Evolutionary conservation across 1,140 invertebrate genomes (phyloP), one percentile per base, ranked within the genome.

Genomic region (Hydropsyche tenuis): DNA sequence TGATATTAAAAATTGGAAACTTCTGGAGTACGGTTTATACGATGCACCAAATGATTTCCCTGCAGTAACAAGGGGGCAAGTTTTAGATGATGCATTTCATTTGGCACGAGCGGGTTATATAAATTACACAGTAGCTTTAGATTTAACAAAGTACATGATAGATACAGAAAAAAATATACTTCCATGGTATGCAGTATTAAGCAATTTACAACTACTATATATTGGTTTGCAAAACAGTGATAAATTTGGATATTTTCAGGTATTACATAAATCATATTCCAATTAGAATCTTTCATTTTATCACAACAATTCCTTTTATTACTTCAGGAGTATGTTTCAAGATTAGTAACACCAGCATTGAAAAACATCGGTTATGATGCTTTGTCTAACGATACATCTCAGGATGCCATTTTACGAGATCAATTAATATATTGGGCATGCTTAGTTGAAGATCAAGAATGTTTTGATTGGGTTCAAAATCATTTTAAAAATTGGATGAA

Each of bases 61-160:
- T 0, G 82, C 88, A 0, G 83, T 92, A 0, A 92, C 92, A 70
- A 86, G 92, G 48, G 94, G 93, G 0, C 91, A 94, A 78, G 80
- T 96, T 0, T 87, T 97, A 9, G 92, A 95, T 78, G 94, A 97
- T 82, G 87, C 93, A 0, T 89, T 95, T 79, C 91, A 91, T 79
- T 83, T 96, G 51, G 92, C 90, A 0, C 87, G 89, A 75, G 84
- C 86, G 16, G 88, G 88, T 0, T 77, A 86, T 14, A 72, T 90
- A n/a, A 84, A 86, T 78, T 90, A 90, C 77, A 83, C 81, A 22
- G 81, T 87, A 6, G 87, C 91, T 0, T 83, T 93, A 12, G 83
- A 86, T 4, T 80, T 91, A 2, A 87, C 89, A 14, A 85, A 85
- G 27, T 92, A 91, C 80, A 83, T 92, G 16, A 84, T 83, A 11